Percentiles rank a stretch among this genome's conserved stretches.
These are phyloP conservation scores for Porites lobata DNA, from an alignment of 92 coral and sea anemone genomes.

Conservation along the genomic window DNA sequence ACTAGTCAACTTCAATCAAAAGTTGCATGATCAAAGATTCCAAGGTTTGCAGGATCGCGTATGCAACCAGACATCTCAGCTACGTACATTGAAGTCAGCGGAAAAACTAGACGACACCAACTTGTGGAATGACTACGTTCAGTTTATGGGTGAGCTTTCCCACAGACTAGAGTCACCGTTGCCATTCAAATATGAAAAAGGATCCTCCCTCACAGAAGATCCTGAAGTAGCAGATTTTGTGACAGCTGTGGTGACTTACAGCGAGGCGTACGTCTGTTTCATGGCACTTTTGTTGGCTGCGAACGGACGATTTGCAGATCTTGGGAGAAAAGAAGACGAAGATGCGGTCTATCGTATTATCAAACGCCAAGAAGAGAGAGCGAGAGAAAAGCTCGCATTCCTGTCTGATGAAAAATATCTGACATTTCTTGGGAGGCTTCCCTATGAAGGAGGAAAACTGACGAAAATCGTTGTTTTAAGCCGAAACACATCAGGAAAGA, in stretches of 20 bases:
- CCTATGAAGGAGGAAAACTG: not conserved
- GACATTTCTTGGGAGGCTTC: not conserved
- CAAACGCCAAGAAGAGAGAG: not conserved
- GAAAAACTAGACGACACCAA: conserved; percentile 23
- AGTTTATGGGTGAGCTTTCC: conserved; percentile 40
- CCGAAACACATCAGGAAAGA: not conserved
- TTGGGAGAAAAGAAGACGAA: not conserved
- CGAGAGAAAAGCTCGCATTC: not conserved
- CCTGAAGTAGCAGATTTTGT: not conserved
- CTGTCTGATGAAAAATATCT: not conserved
- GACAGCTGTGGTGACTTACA: not conserved
- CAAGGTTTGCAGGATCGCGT: conserved; percentile 24
- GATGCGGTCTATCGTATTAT: not conserved
- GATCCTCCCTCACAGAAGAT: not conserved
- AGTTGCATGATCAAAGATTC: conserved; percentile 13
- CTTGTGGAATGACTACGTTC: conserved; percentile 36
- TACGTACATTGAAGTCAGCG: not conserved
- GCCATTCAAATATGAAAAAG: conserved; percentile 12
- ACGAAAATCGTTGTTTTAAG: not conserved
- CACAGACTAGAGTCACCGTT: conserved; percentile 12
- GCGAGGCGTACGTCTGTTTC: not conserved
- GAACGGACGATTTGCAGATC: not conserved
- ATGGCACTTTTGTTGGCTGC: not conserved
- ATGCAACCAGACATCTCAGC: conserved; percentile 26
- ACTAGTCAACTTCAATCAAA: conserved; percentile 13